Evolutionary conservation across 2,113 vertebrate species (phyloP).

Genomic region (Pseudorasbora parva): DNA sequence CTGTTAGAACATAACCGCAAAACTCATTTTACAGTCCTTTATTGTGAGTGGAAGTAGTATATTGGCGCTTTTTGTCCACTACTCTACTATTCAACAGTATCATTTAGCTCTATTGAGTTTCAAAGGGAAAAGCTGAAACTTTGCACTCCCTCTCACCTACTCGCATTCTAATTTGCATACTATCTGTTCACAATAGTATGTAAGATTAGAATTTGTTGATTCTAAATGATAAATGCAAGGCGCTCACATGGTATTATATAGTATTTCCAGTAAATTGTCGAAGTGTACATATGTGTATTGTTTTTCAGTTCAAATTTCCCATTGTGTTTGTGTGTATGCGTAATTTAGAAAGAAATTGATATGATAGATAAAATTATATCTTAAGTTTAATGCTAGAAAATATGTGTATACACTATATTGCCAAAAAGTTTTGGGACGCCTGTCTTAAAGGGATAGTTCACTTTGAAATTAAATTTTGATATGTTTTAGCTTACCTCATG

Average conservation of each 20-base stretch:
- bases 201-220: neutral
- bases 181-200: neutral
- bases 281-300: no score
- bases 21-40: constrained; percentile 2
- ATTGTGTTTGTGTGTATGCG: no score
- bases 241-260: neutral
- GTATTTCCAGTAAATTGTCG: no score
- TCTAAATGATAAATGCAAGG: neutral
- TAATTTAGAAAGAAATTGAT: neutral
- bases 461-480: no score
- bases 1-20: neutral
- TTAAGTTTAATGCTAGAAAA: no score
- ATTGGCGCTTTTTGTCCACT: neutral
- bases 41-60: neutral
- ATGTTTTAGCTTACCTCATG: no score
- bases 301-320: no score
- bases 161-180: neutral
- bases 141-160: neutral
- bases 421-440: no score
- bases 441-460: no score
- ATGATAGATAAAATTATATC: no score
- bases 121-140: neutral
- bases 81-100: neutral
- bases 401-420: no score
- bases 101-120: neutral